phyloP scores from a whole-genome alignment of 1,140 invertebrate species.

The Papilio dardanus region DNA sequence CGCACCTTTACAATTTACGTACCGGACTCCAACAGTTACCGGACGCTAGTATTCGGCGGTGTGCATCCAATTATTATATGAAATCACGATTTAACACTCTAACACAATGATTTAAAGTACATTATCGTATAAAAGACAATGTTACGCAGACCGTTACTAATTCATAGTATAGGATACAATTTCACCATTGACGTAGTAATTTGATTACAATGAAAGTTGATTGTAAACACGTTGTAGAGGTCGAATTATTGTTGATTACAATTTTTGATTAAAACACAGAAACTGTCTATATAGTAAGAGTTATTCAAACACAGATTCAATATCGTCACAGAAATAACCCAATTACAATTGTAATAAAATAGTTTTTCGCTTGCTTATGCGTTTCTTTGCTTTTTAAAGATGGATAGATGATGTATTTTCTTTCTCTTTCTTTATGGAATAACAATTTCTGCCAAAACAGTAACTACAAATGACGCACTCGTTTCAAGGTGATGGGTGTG shows the following conservation, averaged over 20 bases:
- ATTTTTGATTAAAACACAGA: too few relatives aligned
- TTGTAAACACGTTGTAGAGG: background rate
- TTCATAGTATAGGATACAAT: background rate
- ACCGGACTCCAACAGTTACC: background rate
- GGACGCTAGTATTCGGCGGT: background rate
- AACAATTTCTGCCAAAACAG: too few relatives aligned
- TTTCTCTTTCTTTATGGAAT: too few relatives aligned
- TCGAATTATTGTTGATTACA: background rate
- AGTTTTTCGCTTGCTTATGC: too few relatives aligned
- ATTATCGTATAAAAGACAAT: background rate
- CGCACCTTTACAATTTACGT: background rate
- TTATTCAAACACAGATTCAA: too few relatives aligned
- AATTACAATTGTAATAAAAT: too few relatives aligned
- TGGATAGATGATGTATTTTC: too few relatives aligned
- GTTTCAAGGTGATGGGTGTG: too few relatives aligned
- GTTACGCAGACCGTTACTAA: slow-evolving; percentile 6
- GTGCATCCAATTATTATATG: background rate
- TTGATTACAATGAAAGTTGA: slow-evolving; percentile 5
- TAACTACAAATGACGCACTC: too few relatives aligned
- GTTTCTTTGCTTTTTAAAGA: too few relatives aligned
- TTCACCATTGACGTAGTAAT: slow-evolving; percentile 12
- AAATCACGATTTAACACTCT: background rate
- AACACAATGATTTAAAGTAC: background rate
- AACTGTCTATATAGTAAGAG: too few relatives aligned
- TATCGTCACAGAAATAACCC: too few relatives aligned